phyloP scores from a whole-genome alignment of 2,797 vertebrate genomes.

The Scleropages formosus region DNA sequence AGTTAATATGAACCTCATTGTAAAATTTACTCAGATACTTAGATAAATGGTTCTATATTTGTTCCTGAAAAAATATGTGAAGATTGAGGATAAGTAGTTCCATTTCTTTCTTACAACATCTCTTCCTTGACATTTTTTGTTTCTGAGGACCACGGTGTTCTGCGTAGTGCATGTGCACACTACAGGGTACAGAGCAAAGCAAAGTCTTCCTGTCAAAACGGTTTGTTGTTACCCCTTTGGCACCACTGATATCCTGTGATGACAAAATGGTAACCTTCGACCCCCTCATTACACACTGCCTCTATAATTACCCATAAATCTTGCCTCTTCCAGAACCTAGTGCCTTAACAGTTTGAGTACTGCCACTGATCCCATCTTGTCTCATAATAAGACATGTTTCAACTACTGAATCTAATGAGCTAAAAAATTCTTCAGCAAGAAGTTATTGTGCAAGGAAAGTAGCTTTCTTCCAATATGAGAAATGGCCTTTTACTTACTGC shows the following conservation, averaged over 20 bases:
- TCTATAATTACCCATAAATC: conserved; percentile 3
- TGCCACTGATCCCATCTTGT: not conserved
- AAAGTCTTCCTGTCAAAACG: conserved; percentile 12
- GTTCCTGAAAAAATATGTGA: conserved; percentile 34
- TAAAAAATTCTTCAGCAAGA: not conserved
- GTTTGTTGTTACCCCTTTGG: conserved; percentile 19
- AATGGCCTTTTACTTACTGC: not conserved
- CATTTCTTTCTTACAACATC: conserved; percentile 14
- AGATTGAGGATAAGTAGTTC: conserved; percentile 37
- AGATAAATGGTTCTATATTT: conserved; percentile 33
- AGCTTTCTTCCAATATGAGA: not conserved
- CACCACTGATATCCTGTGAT: conserved; percentile 16
- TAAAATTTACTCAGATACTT: conserved; percentile 31
- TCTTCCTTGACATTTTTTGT: conserved; percentile 17
- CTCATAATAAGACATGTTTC: not conserved
- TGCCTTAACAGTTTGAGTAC: not conserved
- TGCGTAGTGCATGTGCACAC: conserved; percentile 20
- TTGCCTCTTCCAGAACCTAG: not conserved
- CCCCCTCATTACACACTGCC: conserved; percentile 13
- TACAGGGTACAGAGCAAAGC: not conserved
- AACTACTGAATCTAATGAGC: not conserved
- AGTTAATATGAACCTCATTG: no score
- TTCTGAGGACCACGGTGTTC: no score
- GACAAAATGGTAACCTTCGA: conserved; percentile 26
- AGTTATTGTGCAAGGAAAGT: not conserved